Evolutionary conservation across 2,113 vertebrate species (phyloP).

Genomic region (Neofelis nebulosa): DNA sequence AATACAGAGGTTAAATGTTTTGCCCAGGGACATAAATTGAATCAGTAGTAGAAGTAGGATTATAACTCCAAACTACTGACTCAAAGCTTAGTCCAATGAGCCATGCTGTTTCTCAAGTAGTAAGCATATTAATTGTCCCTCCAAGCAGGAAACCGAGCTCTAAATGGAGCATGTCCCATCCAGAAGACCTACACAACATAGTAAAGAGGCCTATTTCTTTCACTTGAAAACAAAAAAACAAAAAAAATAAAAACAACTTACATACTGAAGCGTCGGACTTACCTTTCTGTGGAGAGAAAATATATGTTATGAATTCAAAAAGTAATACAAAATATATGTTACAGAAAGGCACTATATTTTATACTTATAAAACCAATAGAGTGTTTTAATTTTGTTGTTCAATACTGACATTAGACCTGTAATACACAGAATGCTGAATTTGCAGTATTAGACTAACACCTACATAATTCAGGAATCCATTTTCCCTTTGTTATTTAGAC

Average conservation of each 20-base stretch:
- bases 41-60: constrained; percentile 65
- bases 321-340: neutral
- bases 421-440: neutral
- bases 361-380: neutral
- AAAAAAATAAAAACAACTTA: neutral
- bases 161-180: constrained; percentile 70
- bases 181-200: constrained; percentile 40
- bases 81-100: constrained; percentile 74
- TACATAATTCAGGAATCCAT: neutral
- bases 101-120: constrained; percentile 71
- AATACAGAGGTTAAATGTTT: constrained; percentile 66
- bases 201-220: constrained; percentile 59
- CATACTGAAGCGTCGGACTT: neutral
- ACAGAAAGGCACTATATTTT: neutral
- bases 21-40: constrained; percentile 59
- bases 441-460: neutral
- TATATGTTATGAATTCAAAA: neutral
- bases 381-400: constrained; percentile 41
- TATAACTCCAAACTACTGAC: constrained; percentile 68
- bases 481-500: constrained; percentile 5
- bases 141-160: constrained; percentile 65
- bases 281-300: neutral
- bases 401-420: neutral
- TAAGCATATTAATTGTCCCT: constrained; percentile 72
- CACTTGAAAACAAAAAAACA: neutral